Base-by-base conservation (phyloP, 2,888 invertebrate genomes). In the Meliscaeva auricollis region DNA sequence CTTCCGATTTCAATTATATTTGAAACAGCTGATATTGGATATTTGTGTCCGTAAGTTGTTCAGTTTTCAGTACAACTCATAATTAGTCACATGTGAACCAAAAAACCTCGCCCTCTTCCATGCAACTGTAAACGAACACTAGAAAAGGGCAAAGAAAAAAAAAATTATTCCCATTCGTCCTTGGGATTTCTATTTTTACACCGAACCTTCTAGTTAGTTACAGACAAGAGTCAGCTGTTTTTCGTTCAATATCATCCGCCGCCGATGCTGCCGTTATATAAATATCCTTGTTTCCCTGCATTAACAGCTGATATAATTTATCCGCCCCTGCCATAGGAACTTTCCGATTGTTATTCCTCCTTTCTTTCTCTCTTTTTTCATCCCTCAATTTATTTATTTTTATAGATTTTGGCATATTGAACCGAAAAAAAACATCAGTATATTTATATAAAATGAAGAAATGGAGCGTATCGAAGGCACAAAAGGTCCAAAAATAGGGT, bases 271-370 rank as follows among this genome's bases (percentile, higher is more conserved):
- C 13, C 52, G 46, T 22, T 66, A 77, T 60, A 26, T 73, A 66
- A 38, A 73, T 44, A 48, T 50, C 17, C 22, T 41, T 41, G 41
- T 35, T 75, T 68, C 52, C 60, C 32, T 68, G n/a, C n/a, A n/a
- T 62, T 64, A 69, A 78, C 73, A 78, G 73, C 83, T 78, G 83
- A 83, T 78, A 62, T 22, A 30, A n/a, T n/a, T 20, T 52, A 62
- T 32, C 64, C 44, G 9, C 62, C 38, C 46, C 58, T 62, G 50
- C 35, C 38, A 52, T 56, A 15, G n/a, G n/a, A n/a, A n/a, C n/a
- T n/a, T n/a, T n/a, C n/a, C n/a, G n/a, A n/a, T n/a, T 64, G 58
- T n/a, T 52, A 11, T 64, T 11, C 44, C n/a, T 17, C 56, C 44
- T 26, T 26, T 26, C 26, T 26, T 26, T 26, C 26, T 13, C 22